Conservation (phyloP, 2,113 vertebrate species). For the Cynoglossus semilaevis region DNA sequence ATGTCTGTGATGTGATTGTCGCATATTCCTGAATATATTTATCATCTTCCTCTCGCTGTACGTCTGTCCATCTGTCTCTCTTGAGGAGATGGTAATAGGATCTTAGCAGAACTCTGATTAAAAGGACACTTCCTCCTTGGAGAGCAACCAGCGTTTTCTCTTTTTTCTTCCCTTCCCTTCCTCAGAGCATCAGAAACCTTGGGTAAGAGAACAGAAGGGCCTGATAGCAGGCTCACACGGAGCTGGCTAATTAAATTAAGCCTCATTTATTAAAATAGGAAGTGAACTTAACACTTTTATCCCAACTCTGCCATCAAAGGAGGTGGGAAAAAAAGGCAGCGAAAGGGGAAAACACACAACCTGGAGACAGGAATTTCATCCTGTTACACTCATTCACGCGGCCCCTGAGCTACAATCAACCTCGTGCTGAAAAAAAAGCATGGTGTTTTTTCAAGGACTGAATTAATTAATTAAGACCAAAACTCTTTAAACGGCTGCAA, state of each 20-base stretch:
- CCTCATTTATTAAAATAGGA: conserved; percentile 78
- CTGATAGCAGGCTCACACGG: conserved; percentile 62
- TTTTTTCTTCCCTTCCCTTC: conserved; percentile 57
- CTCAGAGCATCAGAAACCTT: conserved; percentile 74
- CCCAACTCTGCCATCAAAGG: conserved; percentile 75
- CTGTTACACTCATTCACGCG: conserved; percentile 55
- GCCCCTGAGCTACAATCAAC: conserved; percentile 53
- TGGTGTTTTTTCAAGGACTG: conserved; percentile 13
- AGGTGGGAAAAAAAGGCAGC: conserved; percentile 41
- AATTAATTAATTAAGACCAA: conserved; percentile 29
- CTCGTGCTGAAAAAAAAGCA: conserved; percentile 11
- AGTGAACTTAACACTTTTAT: conserved; percentile 74
- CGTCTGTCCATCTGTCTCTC: conserved; percentile 54
- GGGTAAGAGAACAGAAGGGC: conserved; percentile 65
- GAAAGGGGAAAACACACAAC: conserved; percentile 64
- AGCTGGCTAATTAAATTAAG: conserved; percentile 80
- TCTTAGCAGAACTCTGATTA: conserved; percentile 77
- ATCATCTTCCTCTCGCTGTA: conserved; percentile 31
- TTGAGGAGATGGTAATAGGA: conserved; percentile 72
- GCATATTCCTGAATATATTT: conserved; percentile 36
- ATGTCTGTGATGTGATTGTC: conserved; percentile 26
- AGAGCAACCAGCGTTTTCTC: conserved; percentile 67
- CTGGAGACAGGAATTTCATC: conserved; percentile 72
- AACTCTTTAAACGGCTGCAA: conserved; percentile 24
- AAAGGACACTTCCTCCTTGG: conserved; percentile 78